Evolutionary conservation across 2,888 invertebrate species (phyloP), one percentile per base, ranked within the genome.

Genomic region (Ommatoiulus sabulosus): DNA sequence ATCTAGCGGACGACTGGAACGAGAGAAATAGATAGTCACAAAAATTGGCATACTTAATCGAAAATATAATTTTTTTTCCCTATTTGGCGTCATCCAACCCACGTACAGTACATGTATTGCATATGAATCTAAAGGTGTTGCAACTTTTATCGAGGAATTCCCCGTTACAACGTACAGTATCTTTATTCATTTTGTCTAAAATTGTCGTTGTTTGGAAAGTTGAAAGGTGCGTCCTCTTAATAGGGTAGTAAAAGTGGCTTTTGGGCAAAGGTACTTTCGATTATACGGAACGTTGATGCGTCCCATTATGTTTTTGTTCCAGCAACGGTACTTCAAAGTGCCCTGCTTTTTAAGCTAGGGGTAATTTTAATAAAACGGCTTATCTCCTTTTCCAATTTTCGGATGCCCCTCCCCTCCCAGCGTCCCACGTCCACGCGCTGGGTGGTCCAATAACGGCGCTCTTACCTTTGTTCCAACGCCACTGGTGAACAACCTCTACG

Each of bases 371-470:
- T 63, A 63, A 63, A 63, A 63, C 20, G 8, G 63, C 63, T 63
- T 63, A 63, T 63, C 63, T 63, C 63, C 63, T 20, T 63, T n/a
- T 63, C 63, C 63, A 63, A 63, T 63, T 35, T 63, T 63, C 63
- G 63, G 63, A 63, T 63, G 63, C 63, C 63, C 63, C 63, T 63
- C 63, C 63, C 20, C 63, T 20, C 20, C 63, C 0, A 20, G 20
- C 63, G 8, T 63, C 63, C 63, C 63, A 63, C 63, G 63, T 63
- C 20, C 20, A 63, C 63, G 15, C 63, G 63, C 63, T 63, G 63
- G 63, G 63, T 63, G 63, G 63, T 8, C 63, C n/a, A 63, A 52
- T 52, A 63, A 63, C 63, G 20, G 63, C 63, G 8, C 6, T 63
- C 63, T 48, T 63, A 63, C 63, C 63, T 63, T 63, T 63, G 63